Evolutionary conservation across 2,797 vertebrate genomes (phyloP).

Genomic region (Muraenolepis orangiensis): DNA sequence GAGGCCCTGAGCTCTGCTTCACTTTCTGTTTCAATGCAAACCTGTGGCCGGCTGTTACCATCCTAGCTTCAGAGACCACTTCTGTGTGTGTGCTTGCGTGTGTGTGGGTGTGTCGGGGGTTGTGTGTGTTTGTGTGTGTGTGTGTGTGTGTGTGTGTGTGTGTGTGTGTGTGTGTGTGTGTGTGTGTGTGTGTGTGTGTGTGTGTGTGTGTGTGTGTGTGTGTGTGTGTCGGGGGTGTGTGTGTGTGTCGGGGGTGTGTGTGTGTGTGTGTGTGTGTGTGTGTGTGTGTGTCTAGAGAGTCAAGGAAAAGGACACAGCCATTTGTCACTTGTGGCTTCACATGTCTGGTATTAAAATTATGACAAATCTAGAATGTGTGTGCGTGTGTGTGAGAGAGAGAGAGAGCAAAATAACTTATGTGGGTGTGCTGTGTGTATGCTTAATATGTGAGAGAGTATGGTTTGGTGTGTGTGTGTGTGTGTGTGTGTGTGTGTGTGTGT

Average conservation of each 20-base stretch:
- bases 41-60: slow-evolving; percentile 55
- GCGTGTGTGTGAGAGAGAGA: slow-evolving; percentile 20
- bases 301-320: slow-evolving; percentile 41
- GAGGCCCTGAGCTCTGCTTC: slow-evolving; percentile 43
- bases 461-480: slow-evolving; percentile 4
- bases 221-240: slow-evolving; percentile 3
- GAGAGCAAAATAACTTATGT: neutral
- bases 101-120: slow-evolving; percentile 9
- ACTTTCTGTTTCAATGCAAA: slow-evolving; percentile 43
- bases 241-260: slow-evolving; percentile 14
- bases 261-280: slow-evolving; percentile 16
- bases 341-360: slow-evolving; percentile 61
- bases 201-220: slow-evolving; percentile 17
- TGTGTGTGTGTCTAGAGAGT: slow-evolving; percentile 24
- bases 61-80: slow-evolving; percentile 25
- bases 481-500: slow-evolving; percentile 5
- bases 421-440: too few species aligned
- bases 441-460: neutral
- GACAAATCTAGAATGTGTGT: slow-evolving; percentile 54
- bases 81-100: slow-evolving; percentile 6
- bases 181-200: slow-evolving; percentile 12
- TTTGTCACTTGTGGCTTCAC: slow-evolving; percentile 65
- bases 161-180: slow-evolving; percentile 21
- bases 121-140: slow-evolving; percentile 9
- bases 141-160: slow-evolving; percentile 16